Conservation (phyloP, 2,888 invertebrate genomes). For the Ophion ventricosus region DNA sequence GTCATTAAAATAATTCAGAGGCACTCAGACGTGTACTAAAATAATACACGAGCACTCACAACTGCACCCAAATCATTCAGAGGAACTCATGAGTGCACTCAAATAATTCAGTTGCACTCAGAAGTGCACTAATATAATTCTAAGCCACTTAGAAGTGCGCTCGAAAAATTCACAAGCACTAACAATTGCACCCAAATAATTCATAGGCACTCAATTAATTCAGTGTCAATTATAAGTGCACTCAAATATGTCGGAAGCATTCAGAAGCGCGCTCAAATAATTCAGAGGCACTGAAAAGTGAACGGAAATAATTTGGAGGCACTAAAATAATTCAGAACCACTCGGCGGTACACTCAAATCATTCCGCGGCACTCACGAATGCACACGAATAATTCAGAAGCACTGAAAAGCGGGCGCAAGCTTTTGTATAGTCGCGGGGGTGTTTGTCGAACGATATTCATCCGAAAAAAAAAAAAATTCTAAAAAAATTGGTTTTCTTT, state of each 20-base stretch:
- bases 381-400: background rate
- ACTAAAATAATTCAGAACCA: background rate
- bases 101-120: background rate
- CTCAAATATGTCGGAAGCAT: background rate
- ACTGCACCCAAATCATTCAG: background rate
- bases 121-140: background rate
- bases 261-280: background rate
- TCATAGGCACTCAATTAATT: background rate
- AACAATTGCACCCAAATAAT: background rate
- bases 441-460: background rate
- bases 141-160: background rate
- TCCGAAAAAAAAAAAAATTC: slow-evolving; percentile 16
- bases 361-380: too few species aligned
- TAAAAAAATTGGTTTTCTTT: slow-evolving; percentile 14
- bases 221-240: background rate
- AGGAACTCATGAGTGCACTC: background rate
- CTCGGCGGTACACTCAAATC: background rate
- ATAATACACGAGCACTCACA: too few species aligned
- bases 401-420: background rate
- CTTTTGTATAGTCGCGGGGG: background rate
- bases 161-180: background rate
- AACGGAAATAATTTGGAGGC: background rate
- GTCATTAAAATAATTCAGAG: too few species aligned
- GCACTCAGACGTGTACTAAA: too few species aligned
- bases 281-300: background rate